Evolutionary conservation across 2,888 invertebrate genomes (phyloP).

Genomic region (Rhingia campestris): DNA sequence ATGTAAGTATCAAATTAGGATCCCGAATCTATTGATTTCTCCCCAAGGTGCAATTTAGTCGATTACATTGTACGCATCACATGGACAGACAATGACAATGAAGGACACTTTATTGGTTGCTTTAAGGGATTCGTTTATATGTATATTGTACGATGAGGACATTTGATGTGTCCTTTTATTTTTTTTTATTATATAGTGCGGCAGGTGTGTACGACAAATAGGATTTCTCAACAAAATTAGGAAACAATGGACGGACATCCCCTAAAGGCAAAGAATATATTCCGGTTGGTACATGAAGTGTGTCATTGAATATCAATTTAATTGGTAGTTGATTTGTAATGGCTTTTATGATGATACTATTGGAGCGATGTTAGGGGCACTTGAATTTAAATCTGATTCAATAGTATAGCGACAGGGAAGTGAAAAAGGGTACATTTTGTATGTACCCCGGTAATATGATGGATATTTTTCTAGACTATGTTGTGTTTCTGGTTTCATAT

Average conservation of each 20-base stretch:
- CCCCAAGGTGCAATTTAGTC: slow-evolving; percentile 42
- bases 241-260: slow-evolving; percentile 33
- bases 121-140: slow-evolving; percentile 54
- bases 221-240: slow-evolving; percentile 44
- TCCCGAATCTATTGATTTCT: slow-evolving; percentile 39
- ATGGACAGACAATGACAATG: slow-evolving; percentile 48
- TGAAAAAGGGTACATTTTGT: background rate
- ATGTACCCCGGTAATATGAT: too few relatives aligned
- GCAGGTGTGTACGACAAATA: slow-evolving; percentile 56
- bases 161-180: slow-evolving; percentile 47
- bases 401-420: background rate
- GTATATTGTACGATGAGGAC: slow-evolving; percentile 29
- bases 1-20: slow-evolving; percentile 5
- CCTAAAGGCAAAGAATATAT: slow-evolving; percentile 3
- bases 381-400: slow-evolving; percentile 19
- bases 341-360: slow-evolving; percentile 37
- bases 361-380: slow-evolving; percentile 32
- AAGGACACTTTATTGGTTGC: slow-evolving; percentile 59
- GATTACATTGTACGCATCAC: slow-evolving; percentile 33
- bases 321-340: slow-evolving; percentile 67
- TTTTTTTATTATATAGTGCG: slow-evolving; percentile 48
- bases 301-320: slow-evolving; percentile 72
- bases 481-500: too few relatives aligned
- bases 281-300: slow-evolving; percentile 45
- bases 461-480: too few relatives aligned